Evolutionary conservation across 2,888 invertebrate species (phyloP).

Genomic region (Entomobrya proxima): DNA sequence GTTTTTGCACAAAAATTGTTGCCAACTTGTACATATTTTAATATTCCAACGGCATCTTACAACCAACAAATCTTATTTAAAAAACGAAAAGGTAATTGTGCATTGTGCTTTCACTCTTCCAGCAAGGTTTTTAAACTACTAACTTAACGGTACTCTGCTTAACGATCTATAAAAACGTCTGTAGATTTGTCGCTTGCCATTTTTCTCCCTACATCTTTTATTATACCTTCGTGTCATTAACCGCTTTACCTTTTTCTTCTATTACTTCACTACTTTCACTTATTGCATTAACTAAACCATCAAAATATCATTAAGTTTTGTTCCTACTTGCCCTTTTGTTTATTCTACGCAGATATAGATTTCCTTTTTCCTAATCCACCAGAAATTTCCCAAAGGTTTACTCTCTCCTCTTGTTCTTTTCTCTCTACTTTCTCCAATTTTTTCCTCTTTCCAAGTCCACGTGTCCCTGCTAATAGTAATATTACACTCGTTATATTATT

Average conservation of each 20-base stretch:
- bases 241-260: neutral
- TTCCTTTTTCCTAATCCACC: neutral
- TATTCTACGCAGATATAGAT: neutral
- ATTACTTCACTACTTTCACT: neutral
- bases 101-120: too few species aligned
- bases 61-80: too few species aligned
- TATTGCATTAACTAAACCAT: slow-evolving; percentile 50
- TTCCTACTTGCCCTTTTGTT: slow-evolving; percentile 11
- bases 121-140: too few species aligned
- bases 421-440: neutral
- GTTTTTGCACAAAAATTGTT: too few species aligned
- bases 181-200: too few species aligned
- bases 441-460: neutral
- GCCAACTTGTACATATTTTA: too few species aligned
- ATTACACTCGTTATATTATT: slow-evolving; percentile 20
- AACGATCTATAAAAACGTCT: too few species aligned
- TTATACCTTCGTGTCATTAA: neutral
- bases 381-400: slow-evolving; percentile 23
- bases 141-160: too few species aligned
- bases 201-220: neutral
- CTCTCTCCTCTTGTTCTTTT: neutral
- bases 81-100: too few species aligned
- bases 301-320: slow-evolving; percentile 43
- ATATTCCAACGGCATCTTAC: too few species aligned
- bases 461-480: slow-evolving; percentile 14